Conservation (phyloP, 2,888 invertebrate species). For the Sinotaia quadrata region DNA sequence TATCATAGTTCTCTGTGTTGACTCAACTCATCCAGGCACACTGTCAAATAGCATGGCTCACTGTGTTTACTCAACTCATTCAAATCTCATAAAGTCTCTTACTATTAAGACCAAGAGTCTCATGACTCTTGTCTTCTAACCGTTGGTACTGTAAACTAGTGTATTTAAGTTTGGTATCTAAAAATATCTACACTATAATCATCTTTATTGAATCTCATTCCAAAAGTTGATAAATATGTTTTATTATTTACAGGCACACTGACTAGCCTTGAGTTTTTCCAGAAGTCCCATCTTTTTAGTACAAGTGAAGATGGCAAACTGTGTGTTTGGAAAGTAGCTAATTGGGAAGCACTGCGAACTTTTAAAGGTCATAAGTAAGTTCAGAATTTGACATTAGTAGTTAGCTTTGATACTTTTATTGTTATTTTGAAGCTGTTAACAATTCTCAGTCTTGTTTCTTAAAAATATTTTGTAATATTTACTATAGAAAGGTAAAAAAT, state of each 20-base stretch:
- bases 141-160: too few species aligned
- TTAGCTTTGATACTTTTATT: neutral
- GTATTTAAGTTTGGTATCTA: too few species aligned
- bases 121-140: too few species aligned
- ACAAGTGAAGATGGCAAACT: conserved; percentile 89
- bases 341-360: conserved; percentile 87
- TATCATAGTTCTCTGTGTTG: too few species aligned
- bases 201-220: too few species aligned
- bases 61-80: too few species aligned
- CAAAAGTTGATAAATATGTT: too few species aligned
- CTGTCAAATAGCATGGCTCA: too few species aligned
- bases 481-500: neutral
- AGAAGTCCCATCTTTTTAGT: conserved; percentile 83
- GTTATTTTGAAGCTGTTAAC: neutral
- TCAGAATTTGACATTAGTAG: neutral
- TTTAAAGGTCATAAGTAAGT: conserved; percentile 84
- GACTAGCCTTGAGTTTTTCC: conserved; percentile 83
- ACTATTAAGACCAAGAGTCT: too few species aligned
- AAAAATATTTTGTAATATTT: neutral
- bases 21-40: too few species aligned
- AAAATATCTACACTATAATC: too few species aligned
- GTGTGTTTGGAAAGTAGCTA: conserved; percentile 84
- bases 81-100: too few species aligned
- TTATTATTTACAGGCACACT: conserved; percentile 77
- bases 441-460: neutral